Percentiles rank a stretch among this genome's conserved stretches.
These are phyloP conservation scores for Myotis daubentonii DNA, from an alignment of 2,797 vertebrate genomes.

Conservation along the genomic window DNA sequence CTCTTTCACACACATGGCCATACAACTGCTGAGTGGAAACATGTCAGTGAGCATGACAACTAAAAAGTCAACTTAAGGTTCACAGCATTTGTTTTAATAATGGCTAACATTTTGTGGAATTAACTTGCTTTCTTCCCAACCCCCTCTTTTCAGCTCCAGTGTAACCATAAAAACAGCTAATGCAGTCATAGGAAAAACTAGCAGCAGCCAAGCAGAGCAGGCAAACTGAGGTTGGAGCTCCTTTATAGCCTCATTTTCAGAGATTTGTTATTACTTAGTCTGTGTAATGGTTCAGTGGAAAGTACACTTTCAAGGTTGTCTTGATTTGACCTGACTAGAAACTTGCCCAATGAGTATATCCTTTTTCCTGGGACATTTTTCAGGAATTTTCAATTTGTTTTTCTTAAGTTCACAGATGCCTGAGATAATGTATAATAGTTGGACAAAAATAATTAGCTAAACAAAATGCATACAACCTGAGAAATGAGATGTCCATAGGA, in stretches of 20 bases:
- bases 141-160: not conserved
- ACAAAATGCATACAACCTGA: not conserved
- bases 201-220: not conserved
- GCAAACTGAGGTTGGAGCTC: not conserved
- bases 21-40: not conserved
- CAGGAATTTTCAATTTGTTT: not conserved
- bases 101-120: not conserved
- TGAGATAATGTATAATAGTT: not conserved
- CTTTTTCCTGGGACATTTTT: not conserved
- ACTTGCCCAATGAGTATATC: not conserved
- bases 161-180: not conserved
- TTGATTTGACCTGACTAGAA: not conserved
- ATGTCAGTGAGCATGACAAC: conserved; percentile 22
- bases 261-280: not conserved
- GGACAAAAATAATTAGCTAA: not conserved
- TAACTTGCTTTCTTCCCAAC: not conserved
- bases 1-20: not conserved
- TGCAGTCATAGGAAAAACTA: not conserved
- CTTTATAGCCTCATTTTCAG: not conserved
- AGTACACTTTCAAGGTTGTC: not conserved
- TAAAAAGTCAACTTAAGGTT: not conserved
- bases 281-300: not conserved
- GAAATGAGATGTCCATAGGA: not conserved
- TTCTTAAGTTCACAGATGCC: not conserved
- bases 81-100: not conserved